Percentiles rank a stretch among this genome's conserved stretches.
phyloP scores from a whole-genome alignment of 2,888 invertebrate genomes.

The Agrochola circellaris region DNA sequence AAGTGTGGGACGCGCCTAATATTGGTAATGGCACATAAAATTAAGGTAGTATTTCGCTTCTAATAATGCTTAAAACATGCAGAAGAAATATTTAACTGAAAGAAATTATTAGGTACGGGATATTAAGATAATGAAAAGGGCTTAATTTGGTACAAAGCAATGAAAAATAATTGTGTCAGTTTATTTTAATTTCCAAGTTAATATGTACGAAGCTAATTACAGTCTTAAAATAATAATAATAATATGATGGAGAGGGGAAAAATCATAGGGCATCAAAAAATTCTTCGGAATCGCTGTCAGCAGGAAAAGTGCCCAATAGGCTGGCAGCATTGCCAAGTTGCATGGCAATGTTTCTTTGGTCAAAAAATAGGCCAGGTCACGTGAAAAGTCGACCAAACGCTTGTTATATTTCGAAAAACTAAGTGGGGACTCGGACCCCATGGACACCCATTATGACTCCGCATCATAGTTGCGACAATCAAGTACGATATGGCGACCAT shows the following conservation, averaged over 20 bases:
- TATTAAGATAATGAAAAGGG: not conserved
- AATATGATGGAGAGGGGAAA: not conserved
- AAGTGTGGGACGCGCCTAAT: conserved; percentile 43
- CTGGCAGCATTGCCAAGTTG: not conserved
- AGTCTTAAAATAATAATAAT: too few species aligned
- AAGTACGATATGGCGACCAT: too few species aligned
- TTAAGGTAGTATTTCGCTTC: conserved; percentile 20
- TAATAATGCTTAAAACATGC: not conserved
- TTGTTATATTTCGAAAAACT: too few species aligned
- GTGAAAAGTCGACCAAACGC: too few species aligned
- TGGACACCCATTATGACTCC: too few species aligned
- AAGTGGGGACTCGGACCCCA: too few species aligned
- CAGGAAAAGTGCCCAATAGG: not conserved
- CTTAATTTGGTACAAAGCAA: not conserved
- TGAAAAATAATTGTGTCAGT: not conserved
- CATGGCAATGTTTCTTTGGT: too few species aligned
- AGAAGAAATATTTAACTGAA: not conserved
- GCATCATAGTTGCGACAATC: too few species aligned
- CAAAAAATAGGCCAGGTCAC: too few species aligned
- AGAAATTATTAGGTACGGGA: not conserved
- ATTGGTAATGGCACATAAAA: conserved; percentile 51
- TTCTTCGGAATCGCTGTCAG: not conserved
- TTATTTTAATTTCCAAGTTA: too few species aligned
- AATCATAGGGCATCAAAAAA: not conserved
- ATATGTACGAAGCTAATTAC: too few species aligned